These are phyloP conservation scores for Temnothorax curvispinosus DNA, from an alignment of 1,140 invertebrate species.

Conservation along the genomic window DNA sequence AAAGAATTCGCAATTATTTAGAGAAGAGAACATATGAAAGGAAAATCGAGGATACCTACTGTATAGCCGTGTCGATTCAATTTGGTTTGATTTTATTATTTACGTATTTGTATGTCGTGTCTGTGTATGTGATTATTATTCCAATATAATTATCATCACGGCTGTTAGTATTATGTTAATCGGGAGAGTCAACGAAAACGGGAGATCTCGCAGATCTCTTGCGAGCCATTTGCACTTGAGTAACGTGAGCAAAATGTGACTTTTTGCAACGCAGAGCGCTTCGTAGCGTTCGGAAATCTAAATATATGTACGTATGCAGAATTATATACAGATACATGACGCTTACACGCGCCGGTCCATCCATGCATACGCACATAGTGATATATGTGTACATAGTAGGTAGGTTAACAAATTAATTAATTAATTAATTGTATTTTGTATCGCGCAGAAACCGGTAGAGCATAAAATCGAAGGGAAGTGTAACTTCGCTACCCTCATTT, in stretches of 20 bases:
- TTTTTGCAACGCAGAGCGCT: conserved; percentile 43
- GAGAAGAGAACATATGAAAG: not conserved
- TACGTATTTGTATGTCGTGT: conserved; percentile 46
- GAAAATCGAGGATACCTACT: conserved; percentile 2
- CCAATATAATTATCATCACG: conserved; percentile 1
- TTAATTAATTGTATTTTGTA: conserved; percentile 84
- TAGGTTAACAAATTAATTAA: conserved; percentile 85
- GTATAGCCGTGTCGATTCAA: conserved; percentile 33
- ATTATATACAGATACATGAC: conserved; percentile 70
- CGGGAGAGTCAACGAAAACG: not conserved
- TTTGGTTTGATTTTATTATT: conserved; percentile 40
- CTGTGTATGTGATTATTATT: conserved; percentile 57
- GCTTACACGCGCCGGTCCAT: conserved; percentile 73
- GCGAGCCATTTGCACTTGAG: conserved; percentile 52
- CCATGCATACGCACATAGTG: conserved; percentile 83
- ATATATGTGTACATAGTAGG: conserved; percentile 84
- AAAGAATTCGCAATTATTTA: not conserved
- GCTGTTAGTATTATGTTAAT: conserved; percentile 7
- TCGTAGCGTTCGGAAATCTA: conserved; percentile 58
- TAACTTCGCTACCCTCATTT: conserved; percentile 9
- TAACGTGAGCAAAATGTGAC: not conserved
- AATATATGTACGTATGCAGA: conserved; percentile 78
- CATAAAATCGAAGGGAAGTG: conserved; percentile 24
- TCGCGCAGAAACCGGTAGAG: conserved; percentile 79
- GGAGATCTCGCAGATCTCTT: not conserved